Percentiles rank a stretch among this genome's conserved stretches.
phyloP scores from a whole-genome alignment of 2,113 vertebrate species.

The Bujurquina vittata region DNA sequence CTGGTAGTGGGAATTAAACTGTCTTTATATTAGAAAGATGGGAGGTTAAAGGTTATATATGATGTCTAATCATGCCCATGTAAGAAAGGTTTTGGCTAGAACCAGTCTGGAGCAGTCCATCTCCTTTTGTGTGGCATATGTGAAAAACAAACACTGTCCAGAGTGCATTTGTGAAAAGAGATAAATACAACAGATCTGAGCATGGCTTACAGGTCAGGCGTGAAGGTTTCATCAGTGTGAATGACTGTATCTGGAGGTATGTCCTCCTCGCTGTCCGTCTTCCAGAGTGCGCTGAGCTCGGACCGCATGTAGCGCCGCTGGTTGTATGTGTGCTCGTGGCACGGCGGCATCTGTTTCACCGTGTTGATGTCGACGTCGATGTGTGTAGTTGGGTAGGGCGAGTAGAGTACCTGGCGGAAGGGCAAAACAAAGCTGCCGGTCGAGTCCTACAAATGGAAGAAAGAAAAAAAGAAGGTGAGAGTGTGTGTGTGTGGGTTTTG shows the following conservation, averaged over 20 bases:
- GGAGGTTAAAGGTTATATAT: too few species aligned
- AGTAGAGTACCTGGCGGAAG: slow-evolving; percentile 96
- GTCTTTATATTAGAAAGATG: background rate
- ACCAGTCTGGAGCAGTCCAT: too few species aligned
- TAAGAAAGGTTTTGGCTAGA: too few species aligned
- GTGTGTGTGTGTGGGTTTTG: background rate
- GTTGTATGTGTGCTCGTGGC: slow-evolving; percentile 95
- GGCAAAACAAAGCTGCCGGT: slow-evolving; percentile 96
- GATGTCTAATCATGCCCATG: too few species aligned
- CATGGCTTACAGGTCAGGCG: slow-evolving; percentile 90
- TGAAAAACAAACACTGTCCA: too few species aligned
- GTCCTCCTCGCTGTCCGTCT: slow-evolving; percentile 91
- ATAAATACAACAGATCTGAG: background rate
- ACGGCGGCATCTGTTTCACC: slow-evolving; percentile 97
- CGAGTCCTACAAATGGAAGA: slow-evolving; percentile 83
- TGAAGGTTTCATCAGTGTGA: slow-evolving; percentile 92
- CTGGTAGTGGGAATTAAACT: background rate
- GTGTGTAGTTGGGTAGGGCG: slow-evolving; percentile 94
- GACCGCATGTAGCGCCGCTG: slow-evolving; percentile 93
- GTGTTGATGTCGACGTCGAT: slow-evolving; percentile 97
- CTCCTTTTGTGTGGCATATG: too few species aligned
- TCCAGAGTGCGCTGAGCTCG: slow-evolving; percentile 91
- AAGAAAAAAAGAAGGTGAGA: background rate
- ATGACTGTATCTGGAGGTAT: slow-evolving; percentile 89
- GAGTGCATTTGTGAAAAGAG: background rate